Percentiles rank a stretch among this genome's conserved stretches.
phyloP scores from a whole-genome alignment of 2,888 invertebrate genomes.

The Drosophila putrida region DNA sequence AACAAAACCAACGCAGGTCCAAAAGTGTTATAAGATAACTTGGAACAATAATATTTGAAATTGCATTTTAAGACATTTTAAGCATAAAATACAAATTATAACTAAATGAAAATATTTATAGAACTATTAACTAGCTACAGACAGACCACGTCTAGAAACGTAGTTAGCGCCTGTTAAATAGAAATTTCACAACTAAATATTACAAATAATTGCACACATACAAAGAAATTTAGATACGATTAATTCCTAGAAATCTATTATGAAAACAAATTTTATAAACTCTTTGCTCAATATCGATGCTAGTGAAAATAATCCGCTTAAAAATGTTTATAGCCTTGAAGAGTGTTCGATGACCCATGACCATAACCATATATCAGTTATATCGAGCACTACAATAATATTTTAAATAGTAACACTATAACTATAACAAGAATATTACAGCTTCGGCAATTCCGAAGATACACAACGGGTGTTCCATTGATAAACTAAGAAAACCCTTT shows the following conservation, averaged over 20 bases:
- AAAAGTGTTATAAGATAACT: slow-evolving; percentile 77
- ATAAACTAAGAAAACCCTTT: slow-evolving; percentile 27
- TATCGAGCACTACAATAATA: neutral
- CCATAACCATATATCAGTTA: slow-evolving; percentile 11
- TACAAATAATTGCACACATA: slow-evolving; percentile 23
- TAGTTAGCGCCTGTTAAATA: slow-evolving; percentile 69
- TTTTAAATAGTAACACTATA: neutral
- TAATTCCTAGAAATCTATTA: slow-evolving; percentile 36
- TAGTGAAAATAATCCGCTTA: slow-evolving; percentile 30
- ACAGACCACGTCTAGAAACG: slow-evolving; percentile 32
- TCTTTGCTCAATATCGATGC: slow-evolving; percentile 44
- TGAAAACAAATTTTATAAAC: slow-evolving; percentile 37
- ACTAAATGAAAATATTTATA: slow-evolving; percentile 46
- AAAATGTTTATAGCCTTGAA: neutral
- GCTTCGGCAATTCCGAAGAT: slow-evolving; percentile 10
- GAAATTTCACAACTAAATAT: slow-evolving; percentile 22
- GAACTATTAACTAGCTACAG: slow-evolving; percentile 43
- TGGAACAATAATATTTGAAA: slow-evolving; percentile 77
- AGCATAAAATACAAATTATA: slow-evolving; percentile 23
- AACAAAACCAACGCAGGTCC: slow-evolving; percentile 74
- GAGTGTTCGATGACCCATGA: slow-evolving; percentile 1
- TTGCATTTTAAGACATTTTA: slow-evolving; percentile 74
- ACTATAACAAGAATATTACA: slow-evolving; percentile 4
- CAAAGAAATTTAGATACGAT: slow-evolving; percentile 46
- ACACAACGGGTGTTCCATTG: slow-evolving; percentile 9